Percentiles rank a stretch among this genome's conserved stretches.
These are phyloP conservation scores for Nasonia longicornis DNA, from an alignment of 1,140 invertebrate genomes.

Conservation along the genomic window DNA sequence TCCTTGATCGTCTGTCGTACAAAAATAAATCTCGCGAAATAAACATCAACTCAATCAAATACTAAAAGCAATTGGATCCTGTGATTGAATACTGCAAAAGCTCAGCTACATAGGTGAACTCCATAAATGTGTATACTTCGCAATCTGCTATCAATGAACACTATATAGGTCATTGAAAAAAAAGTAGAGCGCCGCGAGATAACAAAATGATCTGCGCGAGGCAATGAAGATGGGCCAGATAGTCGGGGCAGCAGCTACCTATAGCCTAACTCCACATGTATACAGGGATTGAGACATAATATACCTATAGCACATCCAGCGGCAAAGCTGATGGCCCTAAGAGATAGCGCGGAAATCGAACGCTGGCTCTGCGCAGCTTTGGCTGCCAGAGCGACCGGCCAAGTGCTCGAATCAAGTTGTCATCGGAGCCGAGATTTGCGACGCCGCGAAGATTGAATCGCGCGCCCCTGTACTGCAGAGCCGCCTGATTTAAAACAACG, in stretches of 20 bases:
- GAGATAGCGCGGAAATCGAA: slow-evolving; percentile 25
- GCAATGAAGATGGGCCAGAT: background rate
- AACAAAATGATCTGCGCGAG: background rate
- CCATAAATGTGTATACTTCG: background rate
- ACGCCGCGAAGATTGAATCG: slow-evolving; percentile 17
- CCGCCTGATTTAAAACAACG: slow-evolving; percentile 1
- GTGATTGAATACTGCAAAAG: too few species aligned
- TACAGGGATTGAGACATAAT: too few species aligned
- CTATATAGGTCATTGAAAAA: slow-evolving; percentile 19
- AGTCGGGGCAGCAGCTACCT: background rate
- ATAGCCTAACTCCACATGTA: background rate
- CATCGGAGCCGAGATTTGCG: background rate
- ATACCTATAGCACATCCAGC: background rate
- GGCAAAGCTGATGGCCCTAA: slow-evolving; percentile 18
- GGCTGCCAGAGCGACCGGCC: slow-evolving; percentile 8
- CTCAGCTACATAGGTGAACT: too few species aligned
- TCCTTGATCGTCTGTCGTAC: too few species aligned
- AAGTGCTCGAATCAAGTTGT: slow-evolving; percentile 20
- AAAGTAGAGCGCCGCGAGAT: background rate
- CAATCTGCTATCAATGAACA: background rate
- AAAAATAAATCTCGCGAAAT: too few species aligned
- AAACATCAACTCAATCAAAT: too few species aligned
- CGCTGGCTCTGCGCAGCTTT: background rate
- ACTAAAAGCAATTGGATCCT: too few species aligned
- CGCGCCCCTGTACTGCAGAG: background rate